phyloP scores from a whole-genome alignment of 1,140 invertebrate genomes.

The Panonychus citri region DNA sequence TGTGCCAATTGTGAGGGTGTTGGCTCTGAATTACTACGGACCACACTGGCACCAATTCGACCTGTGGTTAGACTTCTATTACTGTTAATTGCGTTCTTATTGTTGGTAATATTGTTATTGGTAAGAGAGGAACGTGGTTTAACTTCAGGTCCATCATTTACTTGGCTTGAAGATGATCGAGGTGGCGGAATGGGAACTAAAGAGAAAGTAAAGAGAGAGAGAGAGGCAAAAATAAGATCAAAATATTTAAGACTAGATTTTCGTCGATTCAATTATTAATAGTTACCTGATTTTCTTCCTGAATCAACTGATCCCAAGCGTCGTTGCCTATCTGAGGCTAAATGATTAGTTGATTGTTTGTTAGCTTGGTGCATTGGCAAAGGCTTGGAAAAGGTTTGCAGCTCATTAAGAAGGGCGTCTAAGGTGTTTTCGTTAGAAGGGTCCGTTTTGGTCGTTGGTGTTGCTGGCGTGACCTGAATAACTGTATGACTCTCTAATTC shows the following conservation, averaged over 20 bases:
- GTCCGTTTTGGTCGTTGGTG: constrained; percentile 16
- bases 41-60: neutral
- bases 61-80: neutral
- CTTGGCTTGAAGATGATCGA: constrained; percentile 3
- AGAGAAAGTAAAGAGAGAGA: neutral
- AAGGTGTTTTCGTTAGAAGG: constrained; percentile 60
- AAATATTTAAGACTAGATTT: neutral
- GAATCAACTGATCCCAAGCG: neutral
- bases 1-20: neutral
- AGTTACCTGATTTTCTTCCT: neutral
- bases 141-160: neutral
- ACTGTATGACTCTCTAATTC: constrained; percentile 11
- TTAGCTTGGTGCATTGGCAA: neutral
- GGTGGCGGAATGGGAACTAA: constrained; percentile 5
- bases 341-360: neutral
- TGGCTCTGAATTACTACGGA: constrained; percentile 11
- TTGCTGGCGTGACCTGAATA: constrained; percentile 16
- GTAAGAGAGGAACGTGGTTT: neutral
- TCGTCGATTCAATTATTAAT: neutral
- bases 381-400: constrained; percentile 42
- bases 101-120: neutral
- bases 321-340: neutral
- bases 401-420: constrained; percentile 77
- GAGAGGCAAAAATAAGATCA: neutral
- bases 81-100: neutral